Conservation (phyloP, 2,113 vertebrate species). For the Meles meles region DNA sequence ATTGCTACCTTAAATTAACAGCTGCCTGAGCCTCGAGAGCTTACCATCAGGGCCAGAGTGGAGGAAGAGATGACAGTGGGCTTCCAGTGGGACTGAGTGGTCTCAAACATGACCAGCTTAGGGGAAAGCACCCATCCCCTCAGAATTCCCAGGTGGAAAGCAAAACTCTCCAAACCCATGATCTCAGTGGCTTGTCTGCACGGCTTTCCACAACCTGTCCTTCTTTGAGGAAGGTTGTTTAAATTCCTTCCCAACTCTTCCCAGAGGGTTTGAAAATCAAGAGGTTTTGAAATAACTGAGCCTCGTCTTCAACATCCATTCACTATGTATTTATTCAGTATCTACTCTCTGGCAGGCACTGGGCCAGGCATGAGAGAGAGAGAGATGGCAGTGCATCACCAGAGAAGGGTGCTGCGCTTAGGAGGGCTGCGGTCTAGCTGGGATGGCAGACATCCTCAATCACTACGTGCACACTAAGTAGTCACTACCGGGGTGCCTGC, state of each 20-base stretch:
- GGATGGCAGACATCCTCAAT: background rate
- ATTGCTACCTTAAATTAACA: conserved; percentile 56
- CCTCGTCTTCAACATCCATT: background rate
- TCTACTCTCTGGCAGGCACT: background rate
- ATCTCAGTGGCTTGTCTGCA: background rate
- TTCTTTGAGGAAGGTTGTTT: background rate
- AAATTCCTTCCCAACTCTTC: background rate
- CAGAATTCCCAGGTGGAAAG: background rate
- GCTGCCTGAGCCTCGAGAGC: background rate
- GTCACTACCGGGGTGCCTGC: no score
- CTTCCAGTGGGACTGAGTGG: background rate
- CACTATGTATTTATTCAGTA: background rate
- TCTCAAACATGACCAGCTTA: background rate
- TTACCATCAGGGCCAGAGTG: background rate
- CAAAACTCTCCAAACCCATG: background rate
- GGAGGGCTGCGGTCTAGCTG: no score
- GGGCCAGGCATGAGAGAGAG: background rate
- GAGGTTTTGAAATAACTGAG: background rate
- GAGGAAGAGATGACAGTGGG: background rate
- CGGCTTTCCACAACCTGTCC: background rate
- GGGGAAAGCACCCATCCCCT: background rate
- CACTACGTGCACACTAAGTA: no score
- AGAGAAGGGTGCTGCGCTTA: background rate
- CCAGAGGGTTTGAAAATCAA: background rate
- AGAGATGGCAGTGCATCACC: rapidly evolving